Evolutionary conservation across 1,140 invertebrate genomes (phyloP).

Genomic region (Nasonia giraulti): DNA sequence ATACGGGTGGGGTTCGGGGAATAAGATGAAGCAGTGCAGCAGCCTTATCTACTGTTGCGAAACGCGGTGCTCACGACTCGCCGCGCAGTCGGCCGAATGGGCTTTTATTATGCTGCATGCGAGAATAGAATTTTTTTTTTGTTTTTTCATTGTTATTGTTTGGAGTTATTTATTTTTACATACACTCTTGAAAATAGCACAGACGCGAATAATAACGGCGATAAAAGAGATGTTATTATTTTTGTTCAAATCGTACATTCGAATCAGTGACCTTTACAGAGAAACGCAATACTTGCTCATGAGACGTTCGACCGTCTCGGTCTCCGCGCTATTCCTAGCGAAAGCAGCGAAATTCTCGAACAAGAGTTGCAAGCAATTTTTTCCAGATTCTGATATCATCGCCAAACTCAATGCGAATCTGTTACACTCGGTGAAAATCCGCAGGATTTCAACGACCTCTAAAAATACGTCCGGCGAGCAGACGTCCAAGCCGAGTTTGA

Average conservation of each 20-base stretch:
- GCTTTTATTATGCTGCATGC: too few species aligned
- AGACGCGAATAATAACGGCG: too few species aligned
- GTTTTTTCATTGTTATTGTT: too few species aligned
- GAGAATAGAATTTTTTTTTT: too few species aligned
- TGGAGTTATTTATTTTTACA: too few species aligned
- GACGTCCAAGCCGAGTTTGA: constrained; percentile 48
- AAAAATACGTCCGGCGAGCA: neutral
- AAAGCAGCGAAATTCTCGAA: neutral
- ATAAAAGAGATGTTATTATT: too few species aligned
- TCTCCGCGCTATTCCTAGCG: neutral
- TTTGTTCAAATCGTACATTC: neutral
- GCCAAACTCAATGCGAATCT: constrained; percentile 57
- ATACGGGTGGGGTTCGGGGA: too few species aligned
- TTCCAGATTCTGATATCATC: constrained; percentile 32
- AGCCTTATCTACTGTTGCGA: too few species aligned
- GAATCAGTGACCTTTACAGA: neutral
- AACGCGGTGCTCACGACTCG: too few species aligned
- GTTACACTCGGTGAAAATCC: constrained; percentile 59
- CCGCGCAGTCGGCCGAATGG: too few species aligned
- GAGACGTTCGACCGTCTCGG: neutral
- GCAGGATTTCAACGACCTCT: constrained; percentile 58
- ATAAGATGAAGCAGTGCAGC: too few species aligned
- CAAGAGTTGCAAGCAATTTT: neutral
- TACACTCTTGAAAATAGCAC: too few species aligned
- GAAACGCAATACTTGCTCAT: neutral